A percentile compares a stretch with the other conserved stretches of the same genome.
These are phyloP conservation scores for Trichonephila clavata DNA, from an alignment of 1,140 invertebrate species.

Conservation along the genomic window DNA sequence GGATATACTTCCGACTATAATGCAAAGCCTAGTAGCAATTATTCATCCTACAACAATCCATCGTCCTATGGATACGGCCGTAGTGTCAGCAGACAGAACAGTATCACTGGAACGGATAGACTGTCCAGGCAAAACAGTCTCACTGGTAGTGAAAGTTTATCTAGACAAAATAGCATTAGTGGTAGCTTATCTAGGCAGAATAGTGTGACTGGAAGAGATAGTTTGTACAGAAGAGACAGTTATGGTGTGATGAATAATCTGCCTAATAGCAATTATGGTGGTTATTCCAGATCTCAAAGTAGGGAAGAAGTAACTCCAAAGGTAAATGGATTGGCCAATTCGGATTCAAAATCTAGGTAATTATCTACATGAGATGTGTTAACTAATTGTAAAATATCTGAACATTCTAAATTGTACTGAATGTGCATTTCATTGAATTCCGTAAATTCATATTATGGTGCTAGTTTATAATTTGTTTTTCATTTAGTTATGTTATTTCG, in stretches of 20 bases:
- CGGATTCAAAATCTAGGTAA: slow-evolving; percentile 69
- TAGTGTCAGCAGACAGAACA: slow-evolving; percentile 65
- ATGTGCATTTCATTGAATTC: no score
- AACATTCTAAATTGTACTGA: no score
- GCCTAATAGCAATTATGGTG: neutral
- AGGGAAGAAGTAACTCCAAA: slow-evolving; percentile 46
- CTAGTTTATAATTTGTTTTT: no score
- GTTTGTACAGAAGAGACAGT: slow-evolving; percentile 61
- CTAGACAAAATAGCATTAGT: slow-evolving; percentile 51
- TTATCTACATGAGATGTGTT: neutral
- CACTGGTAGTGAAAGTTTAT: slow-evolving; percentile 14
- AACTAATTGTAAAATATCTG: no score
- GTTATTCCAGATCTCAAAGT: slow-evolving; percentile 70
- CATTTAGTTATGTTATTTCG: no score
- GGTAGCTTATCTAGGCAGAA: slow-evolving; percentile 60
- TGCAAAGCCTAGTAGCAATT: slow-evolving; percentile 17
- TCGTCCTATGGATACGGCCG: slow-evolving; percentile 39
- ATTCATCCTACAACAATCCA: slow-evolving; percentile 36
- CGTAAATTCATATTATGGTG: no score
- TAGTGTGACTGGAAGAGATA: slow-evolving; percentile 59
- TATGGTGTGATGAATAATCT: slow-evolving; percentile 42
- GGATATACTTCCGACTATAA: slow-evolving; percentile 74
- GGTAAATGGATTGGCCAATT: slow-evolving; percentile 52
- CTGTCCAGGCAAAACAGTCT: slow-evolving; percentile 60
- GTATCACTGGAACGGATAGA: slow-evolving; percentile 40